Conservation (phyloP, 2,888 invertebrate genomes). For the Syrista parreyssii region DNA sequence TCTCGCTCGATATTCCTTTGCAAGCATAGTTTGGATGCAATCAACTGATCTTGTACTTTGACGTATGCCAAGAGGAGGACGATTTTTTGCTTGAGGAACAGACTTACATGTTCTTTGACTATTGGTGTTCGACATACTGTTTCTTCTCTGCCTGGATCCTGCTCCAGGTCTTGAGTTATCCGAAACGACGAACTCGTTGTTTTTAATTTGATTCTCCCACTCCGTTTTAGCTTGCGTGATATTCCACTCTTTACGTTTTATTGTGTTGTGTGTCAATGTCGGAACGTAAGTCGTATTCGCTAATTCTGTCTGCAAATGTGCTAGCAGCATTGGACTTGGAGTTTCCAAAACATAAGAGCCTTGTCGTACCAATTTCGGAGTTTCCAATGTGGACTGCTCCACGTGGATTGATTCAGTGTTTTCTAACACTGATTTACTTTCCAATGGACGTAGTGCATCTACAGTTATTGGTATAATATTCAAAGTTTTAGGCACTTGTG, state of each 20-base stretch:
- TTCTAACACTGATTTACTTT: constrained; percentile 17
- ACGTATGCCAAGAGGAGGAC: constrained; percentile 24
- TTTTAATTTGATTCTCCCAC: constrained; percentile 46
- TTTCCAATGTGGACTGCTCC: constrained; percentile 63
- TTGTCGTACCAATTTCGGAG: constrained; percentile 73
- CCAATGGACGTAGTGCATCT: constrained; percentile 30
- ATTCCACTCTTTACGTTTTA: constrained; percentile 54
- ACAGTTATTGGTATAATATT: constrained; percentile 57
- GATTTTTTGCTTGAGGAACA: constrained; percentile 29
- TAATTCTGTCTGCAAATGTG: constrained; percentile 68
- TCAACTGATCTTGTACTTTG: constrained; percentile 50
- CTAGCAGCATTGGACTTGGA: constrained; percentile 81
- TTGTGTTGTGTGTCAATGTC: constrained; percentile 30
- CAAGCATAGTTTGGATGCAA: constrained; percentile 50
- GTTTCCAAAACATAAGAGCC: constrained; percentile 83
- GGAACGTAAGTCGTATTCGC: constrained; percentile 41
- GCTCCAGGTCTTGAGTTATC: constrained; percentile 22
- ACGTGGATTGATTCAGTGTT: constrained; percentile 24
- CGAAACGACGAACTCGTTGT: constrained; percentile 25
- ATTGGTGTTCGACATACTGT: constrained; percentile 29
- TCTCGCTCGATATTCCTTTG: constrained; percentile 34
- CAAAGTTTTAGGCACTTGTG: constrained; percentile 60
- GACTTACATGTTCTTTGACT: constrained; percentile 32
- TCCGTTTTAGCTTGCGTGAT: constrained; percentile 47
- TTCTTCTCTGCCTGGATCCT: constrained; percentile 31